Evolutionary conservation across 2,113 vertebrate species (phyloP), one percentile per base, ranked within the genome.

Genomic region (Diphyllodes magnificus): DNA sequence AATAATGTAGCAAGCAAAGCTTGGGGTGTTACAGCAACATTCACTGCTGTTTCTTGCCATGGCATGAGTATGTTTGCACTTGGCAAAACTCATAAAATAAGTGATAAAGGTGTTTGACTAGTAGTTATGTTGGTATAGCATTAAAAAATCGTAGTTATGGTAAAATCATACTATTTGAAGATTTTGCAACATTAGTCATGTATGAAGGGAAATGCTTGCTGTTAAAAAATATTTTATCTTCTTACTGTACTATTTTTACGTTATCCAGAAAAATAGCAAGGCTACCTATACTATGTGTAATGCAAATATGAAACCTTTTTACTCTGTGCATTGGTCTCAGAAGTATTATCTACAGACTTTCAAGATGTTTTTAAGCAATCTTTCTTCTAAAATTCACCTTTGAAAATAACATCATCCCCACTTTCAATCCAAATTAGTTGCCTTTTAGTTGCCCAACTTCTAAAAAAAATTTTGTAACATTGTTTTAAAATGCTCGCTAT

Each of bases 301-400:
- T 95, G 86, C 84, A 95, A 93, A 92, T 95, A 85, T 70, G 86
- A 93, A 97, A 95, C 60, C 21, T 86, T 97, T 96, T 87, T 96
- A 79, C 76, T 92, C 82, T 50, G 4, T 73, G 13, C 7, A 2
- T 31, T 49, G 33, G 12, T 76, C 47, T 71, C 78, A 68, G 30
- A 65, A 77, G 20, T 66, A 76, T 42, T 72, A 16, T 65, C 18
- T 70, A 7, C 40, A 61, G 44, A 31, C 4, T 39, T 84, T 9
- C 13, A 51, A 27, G 37, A 39, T 31, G 8, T 50, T 75, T 61
- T 86, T 4, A 56, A 50, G 56, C n/a, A 77, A 39, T 13, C 15
- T 59, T 56, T 69, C 15, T 83, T 73, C 42, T 15, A n/a, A 70
- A 86, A 54, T 42, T 79, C 2, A 25, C 18, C 10, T 49, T 60